Base-by-base conservation (phyloP, 2,888 invertebrate genomes). In the Mimumesa dahlbomi region DNA sequence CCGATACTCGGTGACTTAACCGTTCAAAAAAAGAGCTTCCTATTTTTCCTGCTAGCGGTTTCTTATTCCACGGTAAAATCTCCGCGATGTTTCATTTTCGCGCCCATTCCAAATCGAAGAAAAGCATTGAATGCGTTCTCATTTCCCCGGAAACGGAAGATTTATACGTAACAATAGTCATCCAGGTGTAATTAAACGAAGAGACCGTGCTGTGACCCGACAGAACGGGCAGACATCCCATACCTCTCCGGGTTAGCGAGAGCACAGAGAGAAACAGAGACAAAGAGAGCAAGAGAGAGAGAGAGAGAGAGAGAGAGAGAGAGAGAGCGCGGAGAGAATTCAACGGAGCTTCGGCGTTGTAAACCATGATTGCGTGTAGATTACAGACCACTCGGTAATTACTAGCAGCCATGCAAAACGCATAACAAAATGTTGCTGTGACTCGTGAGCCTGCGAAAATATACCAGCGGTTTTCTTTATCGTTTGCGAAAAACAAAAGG, bases 361-460 rank as follows among this genome's bases (percentile, higher is more conserved):
- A 82, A 83, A 84, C 82, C 84, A 85, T 85, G 86, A 87, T 85
- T 88, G 86, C 86, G 82, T 84, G 84, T 83, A 84, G 86, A 86
- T 87, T 88, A 87, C 86, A 85, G 82, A 87, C 82, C 84, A 81
- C 82, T 80, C 82, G 81, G 85, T 87, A 87, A 87, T 87, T 87
- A 83, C 85, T 83, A 83, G 80, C 81, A 71, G 77, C 82, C 82
- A 77, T 78, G 82, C 79, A 84, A 84, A 84, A 84, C 79, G 79
- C 78, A 73, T 71, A 75, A 77, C 80, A 81, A 85, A 83, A 83
- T 75, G 78, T 74, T 77, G 58, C 66, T 48, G 64, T 62, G 70
- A 65, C 66, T 50, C 62, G 59, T 57, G 57, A 52, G 58, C 36
- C 40, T 34, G 57, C 45, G 71, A 75, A 78, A 78, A 78, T 78